Evolutionary conservation across 2,797 vertebrate genomes (phyloP), one percentile per base, ranked within the genome.

Genomic region (Diplodus sargus): DNA sequence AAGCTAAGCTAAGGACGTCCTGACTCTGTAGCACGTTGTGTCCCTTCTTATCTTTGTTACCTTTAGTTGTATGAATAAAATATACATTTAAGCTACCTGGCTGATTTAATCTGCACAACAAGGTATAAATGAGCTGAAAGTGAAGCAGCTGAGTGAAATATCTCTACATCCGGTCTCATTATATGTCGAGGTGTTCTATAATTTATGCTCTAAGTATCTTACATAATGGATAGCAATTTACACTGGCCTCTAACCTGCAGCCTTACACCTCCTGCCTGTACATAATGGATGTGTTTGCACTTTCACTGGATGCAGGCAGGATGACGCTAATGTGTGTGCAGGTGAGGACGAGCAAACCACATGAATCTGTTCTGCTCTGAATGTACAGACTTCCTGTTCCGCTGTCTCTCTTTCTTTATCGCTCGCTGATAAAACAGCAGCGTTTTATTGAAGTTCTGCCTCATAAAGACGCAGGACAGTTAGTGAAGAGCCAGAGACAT

Each of bases 271-370:
- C 81, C 7, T 25, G 69, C 52, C 74, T 43, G 22, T 68, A 49
- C 74, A 80, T 92, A 92, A 90, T 84, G 81, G 82, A 90, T 74
- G 69, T 23, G 9, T 52, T 69, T 56, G 25, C 65, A 25, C 71
- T 78, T 48, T 60, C 43, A 22, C 75, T 22, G 67, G 20, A 25
- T 54, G 49, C 49, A 70, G 49, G 47, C 65, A 67, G 61, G 68
- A 70, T 39, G 70, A 74, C 0, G 60, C 45, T 83, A 76, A 87
- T 78, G 79, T 69, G 73, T 74, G 83, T 64, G 68, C 82, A 78
- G 85, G 83, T 75, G 78, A 87, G 20, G 58, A 56, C 49, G 79
- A 68, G 82, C 18, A 58, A 25, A 58, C 53, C 62, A 18, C 56
- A 78, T 57, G 16, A 59, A 75, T 57, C 25, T 57, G 15, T 22